Evolutionary conservation across 2,888 invertebrate species (phyloP).

Genomic region (Phalera bucephala): DNA sequence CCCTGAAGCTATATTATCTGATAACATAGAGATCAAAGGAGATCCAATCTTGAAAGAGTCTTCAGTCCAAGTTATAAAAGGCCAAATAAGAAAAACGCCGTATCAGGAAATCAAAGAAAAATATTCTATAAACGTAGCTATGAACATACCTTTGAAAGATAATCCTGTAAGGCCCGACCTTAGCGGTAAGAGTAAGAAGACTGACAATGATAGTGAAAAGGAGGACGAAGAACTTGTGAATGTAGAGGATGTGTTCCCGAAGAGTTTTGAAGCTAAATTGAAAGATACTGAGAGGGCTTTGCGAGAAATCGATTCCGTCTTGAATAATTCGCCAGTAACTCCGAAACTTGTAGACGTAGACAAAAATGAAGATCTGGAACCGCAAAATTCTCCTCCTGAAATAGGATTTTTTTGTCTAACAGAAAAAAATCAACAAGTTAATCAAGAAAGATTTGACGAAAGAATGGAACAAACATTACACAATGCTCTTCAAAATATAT

Average conservation of each 20-base stretch:
- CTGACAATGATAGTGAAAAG: slow-evolving; percentile 11
- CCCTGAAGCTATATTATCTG: slow-evolving; percentile 10
- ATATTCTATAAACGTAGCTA: slow-evolving; percentile 60
- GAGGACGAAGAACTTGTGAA: slow-evolving; percentile 26
- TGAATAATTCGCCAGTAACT: slow-evolving; percentile 29
- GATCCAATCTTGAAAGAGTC: slow-evolving; percentile 58
- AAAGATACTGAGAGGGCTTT: slow-evolving; percentile 61
- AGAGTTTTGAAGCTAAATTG: slow-evolving; percentile 54
- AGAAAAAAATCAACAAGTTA: slow-evolving; percentile 8
- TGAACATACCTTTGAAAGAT: slow-evolving; percentile 61
- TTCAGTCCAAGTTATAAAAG: slow-evolving; percentile 53
- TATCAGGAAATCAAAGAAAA: slow-evolving; percentile 58
- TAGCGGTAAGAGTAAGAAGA: slow-evolving; percentile 34
- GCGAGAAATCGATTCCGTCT: slow-evolving; percentile 51
- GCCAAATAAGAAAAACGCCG: slow-evolving; percentile 41
- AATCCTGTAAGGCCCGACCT: slow-evolving; percentile 51
- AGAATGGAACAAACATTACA: slow-evolving; percentile 59
- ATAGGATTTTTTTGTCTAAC: neutral
- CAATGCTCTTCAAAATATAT: slow-evolving; percentile 54
- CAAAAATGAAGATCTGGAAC: neutral
- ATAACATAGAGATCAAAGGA: slow-evolving; percentile 27
- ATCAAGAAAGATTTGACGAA: slow-evolving; percentile 44
- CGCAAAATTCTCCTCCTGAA: too few species aligned
- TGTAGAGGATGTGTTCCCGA: slow-evolving; percentile 46
- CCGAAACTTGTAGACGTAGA: neutral